A percentile compares a stretch with the other conserved stretches of the same genome.
These are phyloP conservation scores for Ondatra zibethicus DNA, from an alignment of 2,113 vertebrate species.

Conservation along the genomic window DNA sequence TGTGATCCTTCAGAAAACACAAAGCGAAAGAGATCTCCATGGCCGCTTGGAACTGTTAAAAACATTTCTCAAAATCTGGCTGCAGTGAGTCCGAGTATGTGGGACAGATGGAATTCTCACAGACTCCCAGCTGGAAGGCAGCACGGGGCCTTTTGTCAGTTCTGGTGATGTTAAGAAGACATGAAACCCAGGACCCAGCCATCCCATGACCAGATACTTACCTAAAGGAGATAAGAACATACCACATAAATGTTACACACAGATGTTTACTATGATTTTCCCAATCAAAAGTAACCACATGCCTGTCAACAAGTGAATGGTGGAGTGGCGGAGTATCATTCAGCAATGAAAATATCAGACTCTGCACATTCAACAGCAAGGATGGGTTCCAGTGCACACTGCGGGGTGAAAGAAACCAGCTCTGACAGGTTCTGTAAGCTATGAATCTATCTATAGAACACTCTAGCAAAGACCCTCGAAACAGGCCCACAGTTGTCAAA, in stretches of 20 bases:
- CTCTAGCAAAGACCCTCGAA: neutral
- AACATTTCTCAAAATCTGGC: neutral
- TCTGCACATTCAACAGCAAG: no score
- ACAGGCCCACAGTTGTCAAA: neutral
- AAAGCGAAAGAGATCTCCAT: neutral
- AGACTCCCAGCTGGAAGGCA: neutral
- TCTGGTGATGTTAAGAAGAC: neutral
- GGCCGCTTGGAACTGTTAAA: neutral
- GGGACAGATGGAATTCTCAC: neutral
- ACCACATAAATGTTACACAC: neutral
- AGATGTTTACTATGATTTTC: neutral
- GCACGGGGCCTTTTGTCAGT: neutral
- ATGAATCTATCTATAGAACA: neutral
- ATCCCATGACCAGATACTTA: neutral
- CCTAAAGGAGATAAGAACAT: neutral
- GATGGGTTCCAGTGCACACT: no score
- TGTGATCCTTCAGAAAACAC: neutral
- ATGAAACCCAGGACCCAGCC: no score
- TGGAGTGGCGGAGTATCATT: rapidly evolving
- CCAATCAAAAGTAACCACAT: neutral
- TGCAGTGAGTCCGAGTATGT: neutral
- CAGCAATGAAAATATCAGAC: neutral
- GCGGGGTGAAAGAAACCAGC: neutral
- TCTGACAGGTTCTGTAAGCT: neutral
- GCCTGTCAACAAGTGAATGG: no score